Base-by-base conservation (phyloP, 2,888 invertebrate genomes). In the Phania funesta region DNA sequence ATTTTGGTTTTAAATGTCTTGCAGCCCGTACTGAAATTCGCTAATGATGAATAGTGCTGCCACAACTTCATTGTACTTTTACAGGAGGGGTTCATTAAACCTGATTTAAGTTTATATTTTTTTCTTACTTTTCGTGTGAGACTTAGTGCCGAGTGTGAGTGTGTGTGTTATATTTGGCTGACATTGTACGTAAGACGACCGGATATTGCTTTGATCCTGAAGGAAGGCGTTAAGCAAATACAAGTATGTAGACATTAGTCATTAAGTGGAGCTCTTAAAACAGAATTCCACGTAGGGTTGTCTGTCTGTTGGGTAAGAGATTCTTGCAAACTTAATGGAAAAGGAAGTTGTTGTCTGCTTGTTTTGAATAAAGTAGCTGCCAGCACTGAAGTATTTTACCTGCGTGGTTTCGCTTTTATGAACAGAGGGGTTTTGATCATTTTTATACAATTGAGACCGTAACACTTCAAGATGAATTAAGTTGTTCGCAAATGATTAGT, bases 121-220 rank as follows among this genome's bases (percentile, higher is more conserved):
- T 26, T 18, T 4, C 22, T 6, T 18, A 5, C 20, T 18, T 44
- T 18, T 13, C 4, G 18, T 16, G n/a, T 8, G 41, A 35, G 16
- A 38, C 13, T 18, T 11, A 6, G n/a, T 20, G 22, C 11, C 6
- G 20, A 35, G 32, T 41, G 13, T 4, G 20, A 56, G 5, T 44
- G 18, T 58, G 11, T 44, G 13, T 18, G 9, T 48, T 64, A 24
- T 46, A 24, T 24, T 60, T 32, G 62, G 60, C 20, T 70, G 62
- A 50, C 29, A 50, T 68, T 60, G 20, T 73, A 68, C 26, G 16
- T 41, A 64, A 64, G 70, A 44, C 44, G 35, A 82, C 78, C 82
- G 82, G 78, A 81, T 81, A 77, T 81, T 77, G 64, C 35, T 64
- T 77, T 82, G 64, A 78, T 82, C 78, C 78, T 74, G 70, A 58